Evolutionary conservation across 2,888 invertebrate genomes (phyloP), one percentile per base, ranked within the genome.

Genomic region (Cactoblastis cactorum): DNA sequence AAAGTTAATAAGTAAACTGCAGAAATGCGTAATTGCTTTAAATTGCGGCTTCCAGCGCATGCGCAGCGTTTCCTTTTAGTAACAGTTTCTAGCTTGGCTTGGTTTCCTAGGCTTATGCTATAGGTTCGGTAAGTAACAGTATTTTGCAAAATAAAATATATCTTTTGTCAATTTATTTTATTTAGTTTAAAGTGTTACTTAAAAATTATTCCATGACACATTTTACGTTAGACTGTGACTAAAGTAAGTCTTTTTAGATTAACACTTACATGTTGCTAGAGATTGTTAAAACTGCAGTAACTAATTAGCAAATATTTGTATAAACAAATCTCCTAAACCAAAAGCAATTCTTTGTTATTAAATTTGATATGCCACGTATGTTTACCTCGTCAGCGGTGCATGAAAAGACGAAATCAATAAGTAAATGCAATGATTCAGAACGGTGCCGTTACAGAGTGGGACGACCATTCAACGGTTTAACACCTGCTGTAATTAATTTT

Each of bases 391-490:
- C 41, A 41, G 8, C 22, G 22, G n/a, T 49, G 49, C 49, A 41
- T 49, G 47, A 49, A 34, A 49, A 49, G 19, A n/a, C 11, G 65
- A 61, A 77, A 80, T 76, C 77, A 69, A 79, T 78, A 75, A 49
- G 62, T 43, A 43, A 61, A 67, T 62, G 71, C 71, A 82, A 79
- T 81, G 83, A 74, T 65, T 75, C 75, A 77, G 73, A 83, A 80
- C 84, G 77, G 77, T 62, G 60, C 75, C 62, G 76, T 72, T 69
- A 76, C 77, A 53, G 71, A 59, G 58, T 67, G 73, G 76, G 70
- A 80, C 81, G 73, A 65, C 65, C 58, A 15, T 4, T 18, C 28
- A 8, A 39, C 48, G 32, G 38, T 38, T 49, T 8, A 19, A 18
- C 17, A 17, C 33, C 11, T 34, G 28, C 12, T 2, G 24, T 5